A percentile compares a stretch with the other conserved stretches of the same genome.
These are phyloP conservation scores for Archaeoteleia sp. DNA, from an alignment of 2,888 invertebrate species.

Conservation along the genomic window DNA sequence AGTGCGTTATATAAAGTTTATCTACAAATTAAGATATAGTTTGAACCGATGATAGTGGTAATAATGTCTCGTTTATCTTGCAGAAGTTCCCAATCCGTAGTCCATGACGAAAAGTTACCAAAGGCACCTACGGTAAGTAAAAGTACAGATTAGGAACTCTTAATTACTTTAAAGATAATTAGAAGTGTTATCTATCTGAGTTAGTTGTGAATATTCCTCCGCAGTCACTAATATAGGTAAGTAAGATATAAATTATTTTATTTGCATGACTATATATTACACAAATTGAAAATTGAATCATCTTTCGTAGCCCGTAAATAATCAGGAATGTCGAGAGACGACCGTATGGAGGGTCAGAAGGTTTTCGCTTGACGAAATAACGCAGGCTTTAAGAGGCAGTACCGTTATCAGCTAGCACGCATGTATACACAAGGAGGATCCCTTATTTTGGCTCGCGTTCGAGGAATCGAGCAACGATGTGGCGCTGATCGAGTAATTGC, in stretches of 20 bases:
- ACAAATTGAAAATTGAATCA: conserved; percentile 45
- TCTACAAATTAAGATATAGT: conserved; percentile 51
- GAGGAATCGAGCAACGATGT: conserved; percentile 42
- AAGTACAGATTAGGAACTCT: too few relatives aligned
- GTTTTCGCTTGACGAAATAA: conserved; percentile 74
- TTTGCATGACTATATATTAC: not conserved
- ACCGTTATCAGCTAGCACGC: conserved; percentile 67
- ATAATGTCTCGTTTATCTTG: too few relatives aligned
- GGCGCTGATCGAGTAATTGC: conserved; percentile 50
- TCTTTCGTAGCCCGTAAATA: conserved; percentile 25
- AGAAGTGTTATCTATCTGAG: too few relatives aligned
- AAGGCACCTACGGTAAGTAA: too few relatives aligned
- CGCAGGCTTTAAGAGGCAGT: conserved; percentile 72
- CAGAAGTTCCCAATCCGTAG: too few relatives aligned
- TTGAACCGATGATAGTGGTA: too few relatives aligned
- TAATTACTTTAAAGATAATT: too few relatives aligned
- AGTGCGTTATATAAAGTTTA: too few relatives aligned
- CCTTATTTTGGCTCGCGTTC: conserved; percentile 29
- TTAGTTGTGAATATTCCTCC: too few relatives aligned
- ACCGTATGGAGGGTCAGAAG: conserved; percentile 65
- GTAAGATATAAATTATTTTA: conserved; percentile 15
- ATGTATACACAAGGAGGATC: conserved; percentile 26
- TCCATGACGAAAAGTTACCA: too few relatives aligned
- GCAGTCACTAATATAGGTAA: too few relatives aligned
- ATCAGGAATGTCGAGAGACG: conserved; percentile 38